Evolutionary conservation across 2,113 vertebrate species (phyloP).

Genomic region (Camelus bactrianus): DNA sequence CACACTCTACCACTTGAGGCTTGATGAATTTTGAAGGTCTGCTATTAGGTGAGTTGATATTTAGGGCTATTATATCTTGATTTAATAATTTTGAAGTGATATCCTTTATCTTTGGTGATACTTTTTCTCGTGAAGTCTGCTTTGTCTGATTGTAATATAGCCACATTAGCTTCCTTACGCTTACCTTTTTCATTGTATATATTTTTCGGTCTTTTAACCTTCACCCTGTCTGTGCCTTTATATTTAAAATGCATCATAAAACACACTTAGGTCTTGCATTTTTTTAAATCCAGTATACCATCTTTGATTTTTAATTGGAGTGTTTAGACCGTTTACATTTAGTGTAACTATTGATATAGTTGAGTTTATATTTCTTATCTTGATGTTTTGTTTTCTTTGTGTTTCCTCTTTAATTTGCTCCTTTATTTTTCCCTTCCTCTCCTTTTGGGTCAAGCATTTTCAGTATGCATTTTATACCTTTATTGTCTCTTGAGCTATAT

Average conservation of each 20-base stretch:
- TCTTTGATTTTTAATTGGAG: constrained; percentile 23
- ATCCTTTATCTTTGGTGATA: neutral
- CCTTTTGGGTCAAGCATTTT: neutral
- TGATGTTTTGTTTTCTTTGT: constrained; percentile 1
- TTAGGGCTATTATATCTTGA: neutral
- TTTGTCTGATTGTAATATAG: constrained; percentile 14
- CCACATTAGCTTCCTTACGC: neutral
- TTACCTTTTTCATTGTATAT: neutral
- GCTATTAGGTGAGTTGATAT: neutral
- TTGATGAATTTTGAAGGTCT: neutral
- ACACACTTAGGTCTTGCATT: neutral
- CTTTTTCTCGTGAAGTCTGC: neutral
- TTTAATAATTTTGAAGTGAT: neutral
- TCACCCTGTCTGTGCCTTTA: neutral
- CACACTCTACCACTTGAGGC: too few relatives aligned
- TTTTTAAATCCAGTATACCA: neutral
- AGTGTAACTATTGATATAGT: neutral
- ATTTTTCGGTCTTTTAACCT: constrained; percentile 33
- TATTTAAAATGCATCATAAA: neutral
- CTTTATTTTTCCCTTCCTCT: neutral
- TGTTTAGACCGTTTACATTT: constrained; percentile 54
- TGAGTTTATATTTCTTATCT: neutral
- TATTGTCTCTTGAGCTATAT: neutral
- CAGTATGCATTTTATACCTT: constrained; percentile 1
- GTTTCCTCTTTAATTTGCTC: neutral